phyloP scores from a whole-genome alignment of 2,888 invertebrate species.

The Selenia dentaria region DNA sequence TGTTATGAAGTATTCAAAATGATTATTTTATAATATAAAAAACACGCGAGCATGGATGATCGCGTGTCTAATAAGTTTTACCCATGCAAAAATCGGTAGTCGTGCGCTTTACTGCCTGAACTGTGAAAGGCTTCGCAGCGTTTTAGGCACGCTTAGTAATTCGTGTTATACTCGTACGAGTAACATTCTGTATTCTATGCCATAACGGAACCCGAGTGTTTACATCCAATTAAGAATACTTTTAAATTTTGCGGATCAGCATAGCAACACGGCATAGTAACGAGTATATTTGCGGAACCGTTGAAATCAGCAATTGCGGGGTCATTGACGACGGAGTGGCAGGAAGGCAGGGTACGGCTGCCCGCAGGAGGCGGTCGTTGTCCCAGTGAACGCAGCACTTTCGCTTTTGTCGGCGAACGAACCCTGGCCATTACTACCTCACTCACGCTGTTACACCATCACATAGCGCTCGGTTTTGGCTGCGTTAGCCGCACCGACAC shows the following conservation, averaged over 20 bases:
- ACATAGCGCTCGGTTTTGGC: conserved; percentile 66
- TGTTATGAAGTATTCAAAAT: no score
- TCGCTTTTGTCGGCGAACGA: conserved; percentile 83
- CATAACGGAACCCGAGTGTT: conserved; percentile 21
- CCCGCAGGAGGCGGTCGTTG: conserved; percentile 79
- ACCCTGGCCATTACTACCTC: conserved; percentile 78
- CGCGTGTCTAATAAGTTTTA: neutral
- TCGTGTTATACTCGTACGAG: no score
- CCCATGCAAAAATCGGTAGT: conserved; percentile 11
- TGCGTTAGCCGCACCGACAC: conserved; percentile 64
- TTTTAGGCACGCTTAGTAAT: conserved; percentile 16
- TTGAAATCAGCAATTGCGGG: conserved; percentile 8
- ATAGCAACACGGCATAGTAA: conserved; percentile 11
- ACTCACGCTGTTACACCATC: conserved; percentile 80
- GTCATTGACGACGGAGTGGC: conserved; percentile 27
- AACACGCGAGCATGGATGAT: no score
- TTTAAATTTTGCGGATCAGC: conserved; percentile 13
- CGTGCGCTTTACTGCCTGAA: conserved; percentile 15
- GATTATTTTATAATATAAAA: no score
- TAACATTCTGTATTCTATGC: neutral
- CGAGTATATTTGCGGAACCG: conserved; percentile 20
- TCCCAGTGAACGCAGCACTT: conserved; percentile 81
- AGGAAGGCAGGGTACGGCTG: conserved; percentile 61
- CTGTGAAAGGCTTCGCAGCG: conserved; percentile 15
- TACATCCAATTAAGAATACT: conserved; percentile 21